phyloP scores from a whole-genome alignment of 2,888 invertebrate species.

The Halocaridina rubra region DNA sequence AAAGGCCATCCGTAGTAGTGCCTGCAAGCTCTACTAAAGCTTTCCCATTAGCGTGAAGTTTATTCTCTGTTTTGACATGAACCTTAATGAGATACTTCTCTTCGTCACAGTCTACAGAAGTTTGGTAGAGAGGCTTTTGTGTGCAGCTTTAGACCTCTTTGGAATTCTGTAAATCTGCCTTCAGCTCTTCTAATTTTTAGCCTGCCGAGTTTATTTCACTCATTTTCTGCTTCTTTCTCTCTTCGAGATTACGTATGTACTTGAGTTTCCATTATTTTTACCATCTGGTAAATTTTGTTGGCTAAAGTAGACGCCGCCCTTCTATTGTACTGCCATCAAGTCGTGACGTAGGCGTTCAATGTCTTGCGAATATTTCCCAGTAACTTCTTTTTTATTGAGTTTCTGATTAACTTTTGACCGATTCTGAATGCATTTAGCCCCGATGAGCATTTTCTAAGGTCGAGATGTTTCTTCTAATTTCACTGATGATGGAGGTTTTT shows the following conservation, averaged over 20 bases:
- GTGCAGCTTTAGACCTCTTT: constrained; percentile 70
- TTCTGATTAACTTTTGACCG: constrained; percentile 93
- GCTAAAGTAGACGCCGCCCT: constrained; percentile 88
- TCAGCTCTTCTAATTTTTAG: constrained; percentile 67
- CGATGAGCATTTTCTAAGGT: constrained; percentile 95
- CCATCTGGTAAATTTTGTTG: constrained; percentile 82
- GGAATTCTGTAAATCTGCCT: constrained; percentile 62
- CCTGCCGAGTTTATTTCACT: constrained; percentile 66
- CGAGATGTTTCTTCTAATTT: constrained; percentile 93
- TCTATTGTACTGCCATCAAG: constrained; percentile 85
- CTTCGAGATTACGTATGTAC: constrained; percentile 77
- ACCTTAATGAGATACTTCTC: constrained; percentile 73
- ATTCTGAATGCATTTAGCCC: constrained; percentile 92
- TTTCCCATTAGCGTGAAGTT: constrained; percentile 75
- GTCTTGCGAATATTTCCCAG: constrained; percentile 87
- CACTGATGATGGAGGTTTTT: constrained; percentile 90
- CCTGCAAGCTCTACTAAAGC: constrained; percentile 77
- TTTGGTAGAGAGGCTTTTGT: constrained; percentile 72
- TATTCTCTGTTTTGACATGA: constrained; percentile 76
- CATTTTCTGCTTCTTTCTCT: constrained; percentile 76
- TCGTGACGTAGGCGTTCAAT: constrained; percentile 89
- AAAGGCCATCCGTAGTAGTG: constrained; percentile 74
- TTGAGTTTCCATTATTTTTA: constrained; percentile 76
- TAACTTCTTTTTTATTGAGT: constrained; percentile 82
- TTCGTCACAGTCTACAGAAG: constrained; percentile 70